phyloP scores from a whole-genome alignment of 2,888 invertebrate genomes.

The Blera fallax region DNA sequence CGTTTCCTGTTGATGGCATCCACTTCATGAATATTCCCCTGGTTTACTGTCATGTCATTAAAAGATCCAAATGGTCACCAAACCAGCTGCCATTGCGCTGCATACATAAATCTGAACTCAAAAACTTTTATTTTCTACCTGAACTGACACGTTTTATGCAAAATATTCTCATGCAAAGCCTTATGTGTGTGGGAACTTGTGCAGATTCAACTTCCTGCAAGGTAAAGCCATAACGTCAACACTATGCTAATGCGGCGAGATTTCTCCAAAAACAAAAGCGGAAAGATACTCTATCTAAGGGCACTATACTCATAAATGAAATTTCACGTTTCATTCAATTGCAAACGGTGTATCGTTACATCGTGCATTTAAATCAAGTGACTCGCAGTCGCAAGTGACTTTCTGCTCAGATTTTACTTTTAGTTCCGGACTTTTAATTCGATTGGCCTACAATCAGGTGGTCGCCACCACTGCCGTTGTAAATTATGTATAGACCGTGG shows the following conservation, averaged over 20 bases:
- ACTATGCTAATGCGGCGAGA: neutral
- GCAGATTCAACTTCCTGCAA: neutral
- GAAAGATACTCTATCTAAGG: neutral
- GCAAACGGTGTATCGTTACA: neutral
- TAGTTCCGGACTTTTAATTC: conserved; percentile 11
- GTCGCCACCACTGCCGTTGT: neutral
- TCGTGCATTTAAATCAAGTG: neutral
- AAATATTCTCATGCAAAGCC: neutral
- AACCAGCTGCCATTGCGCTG: too few relatives aligned
- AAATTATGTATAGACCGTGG: neutral
- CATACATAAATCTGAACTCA: too few relatives aligned
- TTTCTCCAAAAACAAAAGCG: conserved; percentile 12
- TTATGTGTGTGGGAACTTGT: neutral
- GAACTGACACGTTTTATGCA: too few relatives aligned
- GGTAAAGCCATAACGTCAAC: neutral
- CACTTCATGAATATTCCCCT: too few relatives aligned
- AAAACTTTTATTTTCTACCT: too few relatives aligned
- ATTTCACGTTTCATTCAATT: neutral
- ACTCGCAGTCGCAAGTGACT: neutral
- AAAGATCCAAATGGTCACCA: too few relatives aligned
- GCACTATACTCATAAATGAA: neutral
- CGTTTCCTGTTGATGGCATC: too few relatives aligned
- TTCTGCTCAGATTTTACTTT: conserved; percentile 6
- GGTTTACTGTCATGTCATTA: too few relatives aligned
- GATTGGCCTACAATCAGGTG: conserved; percentile 19